phyloP scores from a whole-genome alignment of 2,888 invertebrate genomes.

The Myopa tessellatipennis region DNA sequence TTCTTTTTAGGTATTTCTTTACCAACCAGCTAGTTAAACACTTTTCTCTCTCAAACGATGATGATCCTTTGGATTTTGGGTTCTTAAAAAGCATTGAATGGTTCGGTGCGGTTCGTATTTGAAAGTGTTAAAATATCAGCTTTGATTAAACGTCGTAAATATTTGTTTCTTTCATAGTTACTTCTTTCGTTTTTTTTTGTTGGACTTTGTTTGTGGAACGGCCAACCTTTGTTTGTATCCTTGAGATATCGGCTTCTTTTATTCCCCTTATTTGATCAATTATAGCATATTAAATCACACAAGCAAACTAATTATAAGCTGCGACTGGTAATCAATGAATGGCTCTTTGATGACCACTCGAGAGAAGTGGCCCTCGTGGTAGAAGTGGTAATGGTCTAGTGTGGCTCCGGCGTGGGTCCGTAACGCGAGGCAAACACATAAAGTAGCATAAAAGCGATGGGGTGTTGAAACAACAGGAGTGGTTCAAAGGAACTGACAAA shows the following conservation, averaged over 20 bases:
- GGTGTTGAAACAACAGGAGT: background rate
- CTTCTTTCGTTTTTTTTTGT: background rate
- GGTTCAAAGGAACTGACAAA: background rate
- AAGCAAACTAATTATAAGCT: slow-evolving; percentile 31
- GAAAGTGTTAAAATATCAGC: slow-evolving; percentile 20
- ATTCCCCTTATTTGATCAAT: slow-evolving; percentile 23
- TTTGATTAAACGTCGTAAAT: slow-evolving; percentile 34
- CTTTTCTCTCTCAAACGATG: too few species aligned
- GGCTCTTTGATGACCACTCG: background rate
- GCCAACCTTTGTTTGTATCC: too few species aligned
- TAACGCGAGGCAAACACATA: too few species aligned
- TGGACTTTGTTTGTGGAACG: background rate
- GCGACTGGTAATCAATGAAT: background rate
- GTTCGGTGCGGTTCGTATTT: too few species aligned
- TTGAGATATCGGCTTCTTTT: background rate
- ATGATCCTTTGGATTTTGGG: too few species aligned
- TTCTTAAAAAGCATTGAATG: too few species aligned
- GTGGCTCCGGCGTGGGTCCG: too few species aligned
- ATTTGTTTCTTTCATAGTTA: slow-evolving; percentile 13
- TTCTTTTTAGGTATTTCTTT: background rate
- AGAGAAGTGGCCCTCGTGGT: too few species aligned
- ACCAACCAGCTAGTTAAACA: too few species aligned
- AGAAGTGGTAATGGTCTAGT: too few species aligned
- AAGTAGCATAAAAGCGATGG: background rate
- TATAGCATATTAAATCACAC: slow-evolving; percentile 33